Evolutionary conservation across 1,140 invertebrate species (phyloP), one percentile per base, ranked within the genome.

Genomic region (Philaenus spumarius): DNA sequence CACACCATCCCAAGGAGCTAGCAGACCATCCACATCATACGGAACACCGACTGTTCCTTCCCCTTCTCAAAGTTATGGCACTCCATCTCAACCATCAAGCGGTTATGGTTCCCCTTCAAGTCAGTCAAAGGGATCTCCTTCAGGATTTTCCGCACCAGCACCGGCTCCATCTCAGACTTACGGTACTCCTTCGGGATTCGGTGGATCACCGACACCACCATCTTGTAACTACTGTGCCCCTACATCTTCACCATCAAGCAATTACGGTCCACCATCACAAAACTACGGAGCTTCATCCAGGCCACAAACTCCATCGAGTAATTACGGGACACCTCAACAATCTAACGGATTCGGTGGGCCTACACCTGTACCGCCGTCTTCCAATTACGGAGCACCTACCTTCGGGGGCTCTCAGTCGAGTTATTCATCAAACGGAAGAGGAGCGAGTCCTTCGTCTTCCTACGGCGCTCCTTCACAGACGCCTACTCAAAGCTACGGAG

Each of bases 11-110:
- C 26, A 30, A 9, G 9, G 3, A 4, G 26, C 3, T 30, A 37
- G 54, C 3, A 30, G 34, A 39, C 61, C 58, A 24, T 60, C 63
- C 12, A 37, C 19, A n/a, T 48, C 47, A 15, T 62, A 60, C 39
- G 62, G 57, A 17, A 48, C 57, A 20, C 59, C 59, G 3, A 14
- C 59, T 15, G 14, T 22, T 35, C 35, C 40, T 22, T 37, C 55
- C 7, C 22, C 17, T 1, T 54, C 60, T 15, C 15, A 17, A 24
- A 47, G 43, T 24, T 58, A 58, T 58, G 55, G 55, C 2, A 45
- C 45, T 6, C 55, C 55, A 20, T 30, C 20, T 1, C 55, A 37
- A 24, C 35, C 39, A 20, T 39, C 35, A 17, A 26, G 22, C 17
- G 54, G 22, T 19, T 55, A 48, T 30, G 48, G 48, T 17, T n/a